phyloP scores from a whole-genome alignment of 2,797 vertebrate species.

The Champsocephalus esox region DNA sequence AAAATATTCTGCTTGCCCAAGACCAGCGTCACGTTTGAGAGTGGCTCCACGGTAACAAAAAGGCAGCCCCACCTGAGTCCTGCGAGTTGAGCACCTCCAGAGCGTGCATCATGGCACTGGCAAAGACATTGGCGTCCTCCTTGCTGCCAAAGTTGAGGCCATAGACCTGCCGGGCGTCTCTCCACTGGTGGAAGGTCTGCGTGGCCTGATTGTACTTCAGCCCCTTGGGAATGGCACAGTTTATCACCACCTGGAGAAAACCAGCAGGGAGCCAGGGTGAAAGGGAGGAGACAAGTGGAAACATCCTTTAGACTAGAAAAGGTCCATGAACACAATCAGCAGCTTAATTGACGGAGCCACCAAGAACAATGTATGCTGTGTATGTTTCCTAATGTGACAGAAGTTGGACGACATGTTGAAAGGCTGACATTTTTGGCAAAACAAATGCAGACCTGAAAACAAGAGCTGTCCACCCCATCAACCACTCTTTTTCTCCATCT shows the following conservation, averaged over 20 bases:
- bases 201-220: conserved; percentile 99
- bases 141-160: conserved; percentile 99
- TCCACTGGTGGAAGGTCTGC: conserved; percentile 99
- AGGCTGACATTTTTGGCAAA: neutral
- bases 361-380: neutral
- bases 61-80: conserved; percentile 88
- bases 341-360: neutral
- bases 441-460: conserved; percentile 5
- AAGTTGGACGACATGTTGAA: neutral
- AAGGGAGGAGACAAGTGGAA: neutral
- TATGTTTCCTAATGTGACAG: neutral
- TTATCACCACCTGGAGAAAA: conserved; percentile 94
- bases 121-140: conserved; percentile 98
- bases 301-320: neutral
- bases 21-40: too few species aligned
- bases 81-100: conserved; percentile 99
- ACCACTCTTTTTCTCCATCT: neutral
- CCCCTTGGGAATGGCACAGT: conserved; percentile 99
- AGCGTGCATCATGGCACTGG: conserved; percentile 99
- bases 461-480: neutral
- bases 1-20: too few species aligned
- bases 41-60: too few species aligned
- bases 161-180: conserved; percentile 96
- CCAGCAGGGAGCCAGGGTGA: neutral
- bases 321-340: neutral